Evolutionary conservation across 1,140 invertebrate species (phyloP).

Genomic region (Drepana arcuata): DNA sequence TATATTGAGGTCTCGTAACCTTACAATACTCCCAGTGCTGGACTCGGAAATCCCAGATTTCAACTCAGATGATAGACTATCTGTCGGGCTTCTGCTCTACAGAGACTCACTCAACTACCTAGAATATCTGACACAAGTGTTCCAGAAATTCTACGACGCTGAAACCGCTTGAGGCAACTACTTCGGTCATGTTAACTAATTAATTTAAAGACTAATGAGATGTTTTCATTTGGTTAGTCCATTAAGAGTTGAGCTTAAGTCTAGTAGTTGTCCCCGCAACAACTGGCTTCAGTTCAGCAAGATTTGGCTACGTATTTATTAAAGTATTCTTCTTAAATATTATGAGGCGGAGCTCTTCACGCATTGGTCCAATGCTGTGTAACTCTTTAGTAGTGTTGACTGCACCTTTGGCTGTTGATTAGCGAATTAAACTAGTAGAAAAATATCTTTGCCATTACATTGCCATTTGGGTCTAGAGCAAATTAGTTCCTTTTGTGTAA

Average conservation of each 20-base stretch:
- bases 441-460: slow-evolving; percentile 64
- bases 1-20: slow-evolving; percentile 37
- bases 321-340: too few relatives aligned
- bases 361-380: too few relatives aligned
- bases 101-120: slow-evolving; percentile 54
- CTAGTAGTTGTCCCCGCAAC: too few relatives aligned
- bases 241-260: too few relatives aligned
- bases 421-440: slow-evolving; percentile 40
- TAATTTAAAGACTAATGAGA: background rate
- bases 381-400: slow-evolving; percentile 37
- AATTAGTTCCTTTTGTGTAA: slow-evolving; percentile 68
- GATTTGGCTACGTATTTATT: too few relatives aligned
- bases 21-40: slow-evolving; percentile 32
- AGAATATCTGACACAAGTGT: slow-evolving; percentile 50
- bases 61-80: slow-evolving; percentile 25
- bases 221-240: slow-evolving; percentile 10
- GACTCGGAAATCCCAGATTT: slow-evolving; percentile 41
- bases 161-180: slow-evolving; percentile 20
- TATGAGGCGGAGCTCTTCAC: too few relatives aligned
- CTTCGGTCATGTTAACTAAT: slow-evolving; percentile 19
- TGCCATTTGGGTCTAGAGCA: slow-evolving; percentile 68
- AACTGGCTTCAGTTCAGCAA: slow-evolving; percentile 15
- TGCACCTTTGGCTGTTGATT: slow-evolving; percentile 49
- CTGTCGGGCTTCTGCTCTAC: slow-evolving; percentile 38
- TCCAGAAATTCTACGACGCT: slow-evolving; percentile 38